A percentile compares a stretch with the other conserved stretches of the same genome.
Evolutionary conservation across 2,113 vertebrate species (phyloP).

Genomic region (Oncorhynchus clarkii): DNA sequence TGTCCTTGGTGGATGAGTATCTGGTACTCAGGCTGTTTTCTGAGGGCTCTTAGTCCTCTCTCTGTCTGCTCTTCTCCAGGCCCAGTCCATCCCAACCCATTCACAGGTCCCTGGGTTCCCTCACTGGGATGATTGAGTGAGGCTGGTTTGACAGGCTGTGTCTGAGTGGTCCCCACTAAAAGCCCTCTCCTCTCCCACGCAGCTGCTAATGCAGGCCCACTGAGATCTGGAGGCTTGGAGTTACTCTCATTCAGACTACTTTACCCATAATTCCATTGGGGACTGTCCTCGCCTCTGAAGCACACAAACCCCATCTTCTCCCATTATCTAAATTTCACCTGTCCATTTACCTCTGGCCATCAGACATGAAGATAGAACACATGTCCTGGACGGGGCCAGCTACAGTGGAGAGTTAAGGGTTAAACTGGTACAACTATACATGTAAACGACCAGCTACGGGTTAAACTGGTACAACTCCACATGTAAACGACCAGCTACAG

Average conservation of each 20-base stretch:
- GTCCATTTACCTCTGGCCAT: slow-evolving; percentile 24
- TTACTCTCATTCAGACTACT: slow-evolving; percentile 89
- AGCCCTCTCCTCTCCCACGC: slow-evolving; percentile 67
- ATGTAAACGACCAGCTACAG: too few relatives aligned
- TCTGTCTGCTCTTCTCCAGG: background rate
- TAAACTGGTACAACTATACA: too few relatives aligned
- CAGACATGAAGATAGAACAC: background rate
- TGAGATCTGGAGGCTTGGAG: slow-evolving; percentile 86
- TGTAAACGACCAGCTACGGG: too few relatives aligned
- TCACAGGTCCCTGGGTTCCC: background rate
- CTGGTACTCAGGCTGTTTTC: background rate
- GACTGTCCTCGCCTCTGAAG: slow-evolving; percentile 66
- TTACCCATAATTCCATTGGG: slow-evolving; percentile 93
- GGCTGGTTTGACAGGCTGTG: background rate
- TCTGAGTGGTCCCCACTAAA: slow-evolving; percentile 66
- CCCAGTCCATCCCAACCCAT: background rate
- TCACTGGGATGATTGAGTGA: background rate
- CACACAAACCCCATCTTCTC: background rate
- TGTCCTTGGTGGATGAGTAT: background rate
- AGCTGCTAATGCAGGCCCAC: slow-evolving; percentile 88
- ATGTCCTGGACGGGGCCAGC: too few relatives aligned
- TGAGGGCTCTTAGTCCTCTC: too few relatives aligned
- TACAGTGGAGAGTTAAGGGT: too few relatives aligned
- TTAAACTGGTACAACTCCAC: too few relatives aligned
- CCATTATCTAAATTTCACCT: background rate